Evolutionary conservation across 1,140 invertebrate species (phyloP), one percentile per base, ranked within the genome.

Genomic region (Anthonomus grandis): DNA sequence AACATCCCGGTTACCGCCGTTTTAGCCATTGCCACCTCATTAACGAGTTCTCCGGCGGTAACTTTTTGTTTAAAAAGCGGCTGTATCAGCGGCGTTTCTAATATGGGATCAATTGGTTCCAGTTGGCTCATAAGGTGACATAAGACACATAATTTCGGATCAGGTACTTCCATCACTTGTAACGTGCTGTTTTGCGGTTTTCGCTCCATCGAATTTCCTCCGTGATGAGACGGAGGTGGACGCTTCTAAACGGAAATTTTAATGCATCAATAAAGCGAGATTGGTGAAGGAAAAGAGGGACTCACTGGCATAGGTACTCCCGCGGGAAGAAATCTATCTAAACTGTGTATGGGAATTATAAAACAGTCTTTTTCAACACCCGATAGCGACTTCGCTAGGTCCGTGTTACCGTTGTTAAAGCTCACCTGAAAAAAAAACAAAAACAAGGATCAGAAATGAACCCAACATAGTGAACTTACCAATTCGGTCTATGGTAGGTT

Each of bases 121-220:
- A 93, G 67, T 0, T 87, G 87, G 58, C 89, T 90, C 90, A 93
- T 93, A 57, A 93, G 78, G 72, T 93, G 91, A 38, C 90, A 87
- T 56, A 92, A 75, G 58, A 93, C 85, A 72, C 88, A 91, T 49
- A 92, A 76, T 67, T 93, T 92, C 0, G 90, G 90, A 74, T 93
- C 90, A 31, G 90, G 88, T 4, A 93, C 86, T 77, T 93, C 41
- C 54, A 68, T 66, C n/a, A 59, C 46, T 38, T 59, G 57, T 31
- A 59, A 19, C n/a, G n/a, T n/a, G 18, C 53, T 59, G 9, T 46
- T 59, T 36, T 59, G 48, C 17, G 41, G 10, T 19, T 42, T 49
- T 46, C 44, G 6, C 0, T 63, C 61, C 31, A 59, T 27, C 15
- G 47, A 57, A 48, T 57, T 59, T 23, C 46, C 46, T 50, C 55